Conservation (phyloP, 2,113 vertebrate genomes). For the Ptyas mucosa region DNA sequence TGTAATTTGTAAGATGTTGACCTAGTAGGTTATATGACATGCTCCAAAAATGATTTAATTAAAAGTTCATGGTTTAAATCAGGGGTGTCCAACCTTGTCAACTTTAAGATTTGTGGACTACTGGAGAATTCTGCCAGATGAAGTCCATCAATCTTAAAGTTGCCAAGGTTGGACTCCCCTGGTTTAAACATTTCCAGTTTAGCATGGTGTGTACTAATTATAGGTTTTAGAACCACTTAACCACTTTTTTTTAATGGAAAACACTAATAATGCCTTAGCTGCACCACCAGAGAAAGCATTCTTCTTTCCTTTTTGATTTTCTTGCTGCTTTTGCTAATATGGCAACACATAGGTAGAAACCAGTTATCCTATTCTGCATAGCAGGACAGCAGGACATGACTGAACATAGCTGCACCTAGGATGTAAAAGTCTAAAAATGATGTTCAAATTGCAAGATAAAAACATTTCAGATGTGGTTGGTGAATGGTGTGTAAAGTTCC, state of each 20-base stretch:
- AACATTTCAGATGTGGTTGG: not conserved
- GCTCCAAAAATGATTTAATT: not conserved
- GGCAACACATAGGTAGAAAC: not conserved
- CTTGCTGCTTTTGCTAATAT: not conserved
- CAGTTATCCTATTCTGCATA: not conserved
- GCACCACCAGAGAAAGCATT: not conserved
- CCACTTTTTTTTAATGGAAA: not conserved
- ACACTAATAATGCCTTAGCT: not conserved
- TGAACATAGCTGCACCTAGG: not conserved
- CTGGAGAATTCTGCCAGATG: not conserved
- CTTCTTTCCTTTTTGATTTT: not conserved
- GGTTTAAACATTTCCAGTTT: not conserved
- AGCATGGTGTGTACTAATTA: not conserved
- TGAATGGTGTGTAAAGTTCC: not conserved
- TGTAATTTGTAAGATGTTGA: not conserved
- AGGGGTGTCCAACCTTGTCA: not conserved
- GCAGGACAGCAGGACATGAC: not conserved
- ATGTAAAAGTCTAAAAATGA: not conserved
- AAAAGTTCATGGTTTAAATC: not conserved
- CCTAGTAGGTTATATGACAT: not conserved
- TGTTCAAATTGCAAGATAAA: not conserved
- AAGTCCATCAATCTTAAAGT: not conserved
- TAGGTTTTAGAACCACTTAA: not conserved
- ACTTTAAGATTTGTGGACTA: not conserved
- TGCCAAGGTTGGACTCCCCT: not conserved